phyloP scores from a whole-genome alignment of 1,140 invertebrate species.

The Heterodera carotae region DNA sequence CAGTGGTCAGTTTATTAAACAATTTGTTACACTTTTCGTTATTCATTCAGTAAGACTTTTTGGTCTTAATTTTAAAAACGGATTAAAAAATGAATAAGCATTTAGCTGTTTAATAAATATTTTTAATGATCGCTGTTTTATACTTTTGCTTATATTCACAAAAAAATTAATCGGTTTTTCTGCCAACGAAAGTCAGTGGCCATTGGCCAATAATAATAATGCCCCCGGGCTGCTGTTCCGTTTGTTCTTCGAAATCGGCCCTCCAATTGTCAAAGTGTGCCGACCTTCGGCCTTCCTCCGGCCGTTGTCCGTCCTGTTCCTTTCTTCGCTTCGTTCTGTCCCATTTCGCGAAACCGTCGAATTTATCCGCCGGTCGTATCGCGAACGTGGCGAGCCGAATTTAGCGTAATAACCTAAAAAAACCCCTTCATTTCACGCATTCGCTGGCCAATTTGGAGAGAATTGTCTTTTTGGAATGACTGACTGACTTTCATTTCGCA shows the following conservation, averaged over 20 bases:
- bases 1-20: no score
- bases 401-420: conserved; percentile 65
- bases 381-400: conserved; percentile 65
- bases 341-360: background rate
- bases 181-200: no score
- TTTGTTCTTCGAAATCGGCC: background rate
- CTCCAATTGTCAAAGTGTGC: conserved; percentile 8
- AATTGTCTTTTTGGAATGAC: no score
- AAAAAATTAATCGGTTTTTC: no score
- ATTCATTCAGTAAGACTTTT: no score
- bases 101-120: no score
- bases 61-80: no score
- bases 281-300: background rate
- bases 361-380: conserved; percentile 1
- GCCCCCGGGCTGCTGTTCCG: conserved; percentile 31
- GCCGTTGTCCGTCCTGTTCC: background rate
- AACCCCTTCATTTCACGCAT: background rate
- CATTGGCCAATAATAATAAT: background rate
- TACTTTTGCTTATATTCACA: no score
- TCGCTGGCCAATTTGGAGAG: background rate
- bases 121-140: no score
- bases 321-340: background rate
- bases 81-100: no score
- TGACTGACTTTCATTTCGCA: conserved; percentile 66
- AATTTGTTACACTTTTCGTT: no score